These are phyloP conservation scores for Aulostomus chinensis DNA, from an alignment of 2,797 vertebrate species.

Conservation along the genomic window DNA sequence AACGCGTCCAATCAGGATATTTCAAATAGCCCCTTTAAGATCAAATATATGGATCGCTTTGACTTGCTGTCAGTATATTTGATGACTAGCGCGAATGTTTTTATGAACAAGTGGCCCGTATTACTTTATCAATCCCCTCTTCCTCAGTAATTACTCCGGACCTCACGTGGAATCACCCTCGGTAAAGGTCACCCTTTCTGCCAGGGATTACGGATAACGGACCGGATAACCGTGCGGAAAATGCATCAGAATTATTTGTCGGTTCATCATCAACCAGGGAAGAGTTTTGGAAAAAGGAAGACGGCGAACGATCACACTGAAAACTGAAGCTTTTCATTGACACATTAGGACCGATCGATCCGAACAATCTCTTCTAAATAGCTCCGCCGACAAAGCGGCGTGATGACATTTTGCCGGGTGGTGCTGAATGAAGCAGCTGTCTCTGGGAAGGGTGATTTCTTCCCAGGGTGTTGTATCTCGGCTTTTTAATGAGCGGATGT, in stretches of 20 bases:
- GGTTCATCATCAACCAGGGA: neutral
- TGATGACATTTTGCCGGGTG: no score
- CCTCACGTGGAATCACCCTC: no score
- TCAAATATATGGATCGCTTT: slow-evolving; percentile 1
- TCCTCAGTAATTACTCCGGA: neutral
- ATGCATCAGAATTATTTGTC: no score
- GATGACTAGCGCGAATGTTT: slow-evolving; percentile 3
- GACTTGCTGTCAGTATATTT: neutral
- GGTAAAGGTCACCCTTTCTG: neutral
- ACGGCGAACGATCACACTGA: neutral
- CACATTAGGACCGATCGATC: neutral
- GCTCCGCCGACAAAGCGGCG: no score
- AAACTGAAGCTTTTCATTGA: neutral
- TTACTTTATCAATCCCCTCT: no score
- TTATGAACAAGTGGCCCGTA: neutral
- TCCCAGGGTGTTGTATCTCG: no score
- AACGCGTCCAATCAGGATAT: neutral
- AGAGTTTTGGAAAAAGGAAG: neutral
- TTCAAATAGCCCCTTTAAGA: neutral
- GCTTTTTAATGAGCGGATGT: no score
- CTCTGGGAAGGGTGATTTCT: no score
- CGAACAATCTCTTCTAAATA: no score
- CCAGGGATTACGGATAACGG: no score
- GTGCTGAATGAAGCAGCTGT: no score
- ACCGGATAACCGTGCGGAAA: no score